Conservation (phyloP, 2,888 invertebrate genomes). For the Frankliniella intonsa region DNA sequence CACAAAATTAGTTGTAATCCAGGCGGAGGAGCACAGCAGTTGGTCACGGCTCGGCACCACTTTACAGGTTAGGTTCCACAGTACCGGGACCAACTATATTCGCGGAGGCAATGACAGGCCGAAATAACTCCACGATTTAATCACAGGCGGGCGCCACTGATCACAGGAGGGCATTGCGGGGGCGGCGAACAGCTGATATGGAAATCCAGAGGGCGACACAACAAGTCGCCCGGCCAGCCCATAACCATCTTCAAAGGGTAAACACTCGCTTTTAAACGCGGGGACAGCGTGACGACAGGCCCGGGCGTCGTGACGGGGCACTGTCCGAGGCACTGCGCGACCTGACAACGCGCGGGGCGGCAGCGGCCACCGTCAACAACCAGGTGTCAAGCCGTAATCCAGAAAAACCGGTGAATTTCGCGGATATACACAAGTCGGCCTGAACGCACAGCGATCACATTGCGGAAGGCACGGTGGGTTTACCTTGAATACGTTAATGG, state of each 20-base stretch:
- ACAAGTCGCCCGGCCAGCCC: neutral
- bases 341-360: neutral
- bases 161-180: neutral
- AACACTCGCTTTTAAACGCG: slow-evolving; percentile 7
- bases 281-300: neutral
- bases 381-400: neutral
- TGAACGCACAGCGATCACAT: slow-evolving; percentile 24
- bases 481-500: slow-evolving; percentile 31
- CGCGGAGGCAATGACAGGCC: neutral
- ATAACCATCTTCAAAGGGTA: neutral
- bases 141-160: neutral
- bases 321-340: neutral
- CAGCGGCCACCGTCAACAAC: neutral
- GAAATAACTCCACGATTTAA: neutral
- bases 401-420: neutral
- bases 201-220: neutral
- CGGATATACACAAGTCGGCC: slow-evolving; percentile 27
- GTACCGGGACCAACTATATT: neutral
- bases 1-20: neutral
- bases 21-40: neutral
- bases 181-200: neutral
- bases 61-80: slow-evolving; percentile 14
- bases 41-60: neutral
- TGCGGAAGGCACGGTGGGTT: slow-evolving; percentile 26
- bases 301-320: neutral